phyloP scores from a whole-genome alignment of 2,113 vertebrate species.

The Phalacrocorax pelagicus region DNA sequence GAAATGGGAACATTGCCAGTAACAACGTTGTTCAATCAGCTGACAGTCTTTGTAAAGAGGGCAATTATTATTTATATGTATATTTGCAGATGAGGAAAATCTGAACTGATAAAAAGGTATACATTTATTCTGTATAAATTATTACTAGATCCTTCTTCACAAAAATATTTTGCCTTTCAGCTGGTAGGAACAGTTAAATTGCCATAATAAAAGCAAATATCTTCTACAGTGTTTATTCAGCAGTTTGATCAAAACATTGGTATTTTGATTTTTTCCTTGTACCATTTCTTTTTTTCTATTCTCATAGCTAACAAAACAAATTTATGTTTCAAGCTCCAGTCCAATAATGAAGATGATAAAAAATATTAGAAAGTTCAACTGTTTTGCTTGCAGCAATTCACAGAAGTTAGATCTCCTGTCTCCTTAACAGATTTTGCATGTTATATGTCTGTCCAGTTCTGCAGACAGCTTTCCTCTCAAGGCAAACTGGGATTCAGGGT shows the following conservation, averaged over 20 bases:
- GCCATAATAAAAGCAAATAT: not conserved
- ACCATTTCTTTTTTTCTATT: not conserved
- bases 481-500: not conserved
- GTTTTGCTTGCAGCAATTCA: not conserved
- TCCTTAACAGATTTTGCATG: not conserved
- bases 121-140: not conserved
- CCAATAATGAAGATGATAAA: not conserved
- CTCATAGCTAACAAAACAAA: not conserved
- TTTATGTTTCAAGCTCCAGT: not conserved
- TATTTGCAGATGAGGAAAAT: conserved; percentile 46
- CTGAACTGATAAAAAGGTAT: conserved; percentile 31
- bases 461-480: not conserved
- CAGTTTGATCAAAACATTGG: not conserved
- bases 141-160: not conserved
- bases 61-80: not conserved
- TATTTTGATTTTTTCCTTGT: not conserved
- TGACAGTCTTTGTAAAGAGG: conserved; percentile 35
- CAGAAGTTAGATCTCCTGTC: not conserved
- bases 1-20: conserved; percentile 49
- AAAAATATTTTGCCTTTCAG: conserved; percentile 6
- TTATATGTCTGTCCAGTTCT: not conserved
- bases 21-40: conserved; percentile 15
- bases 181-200: not conserved
- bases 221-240: not conserved
- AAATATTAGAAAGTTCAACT: not conserved